Conservation (phyloP, 2,113 vertebrate genomes). For the human region GRCh38 chr2:196895001-196895500, state of each 20-base stretch:
- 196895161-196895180: not conserved
- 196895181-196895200: not conserved
- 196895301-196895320: not conserved
- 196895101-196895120: not conserved
- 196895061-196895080: constrained; percentile 5
- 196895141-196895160: not conserved
- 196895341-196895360: not conserved
- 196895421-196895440: not conserved
- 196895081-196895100: not conserved
- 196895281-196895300: constrained; percentile 22
- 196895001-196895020: not conserved
- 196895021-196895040: not conserved
- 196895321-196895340: not conserved
- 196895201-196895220: not conserved
- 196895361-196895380: not conserved
- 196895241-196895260: not conserved
- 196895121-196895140: not conserved
- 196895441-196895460: not conserved
- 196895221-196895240: not conserved
- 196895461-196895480: not conserved
- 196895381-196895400: constrained; percentile 1
- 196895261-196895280: constrained; percentile 18
- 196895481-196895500: constrained; percentile 15
- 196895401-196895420: constrained; percentile 21
- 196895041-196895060: not conserved